Evolutionary conservation across 1,140 invertebrate species (phyloP).

Genomic region (Ladona fulva): DNA sequence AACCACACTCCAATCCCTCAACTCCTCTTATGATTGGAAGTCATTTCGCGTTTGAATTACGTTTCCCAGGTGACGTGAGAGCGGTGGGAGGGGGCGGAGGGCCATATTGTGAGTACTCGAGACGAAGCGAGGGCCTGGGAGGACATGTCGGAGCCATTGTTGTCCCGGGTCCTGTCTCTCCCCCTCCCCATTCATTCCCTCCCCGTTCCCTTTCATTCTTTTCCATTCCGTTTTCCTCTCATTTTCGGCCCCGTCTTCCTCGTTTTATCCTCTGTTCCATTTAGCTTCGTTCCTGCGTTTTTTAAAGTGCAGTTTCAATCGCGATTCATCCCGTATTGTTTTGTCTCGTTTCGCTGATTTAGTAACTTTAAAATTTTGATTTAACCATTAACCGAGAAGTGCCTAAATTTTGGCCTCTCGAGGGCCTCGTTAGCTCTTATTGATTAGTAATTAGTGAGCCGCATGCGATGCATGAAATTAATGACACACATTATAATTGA

Average conservation of each 20-base stretch:
- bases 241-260: background rate
- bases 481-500: too few relatives aligned
- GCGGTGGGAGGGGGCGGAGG: background rate
- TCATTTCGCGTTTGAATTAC: background rate
- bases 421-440: too few relatives aligned
- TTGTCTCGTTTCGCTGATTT: too few relatives aligned
- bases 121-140: background rate
- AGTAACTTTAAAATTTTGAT: too few relatives aligned
- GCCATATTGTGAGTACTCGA: background rate
- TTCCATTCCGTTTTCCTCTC: background rate
- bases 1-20: background rate
- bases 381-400: too few relatives aligned
- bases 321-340: too few relatives aligned
- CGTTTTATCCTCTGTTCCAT: background rate
- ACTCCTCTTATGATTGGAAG: background rate
- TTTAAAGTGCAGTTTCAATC: too few relatives aligned
- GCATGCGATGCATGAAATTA: too few relatives aligned
- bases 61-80: background rate
- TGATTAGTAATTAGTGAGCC: too few relatives aligned
- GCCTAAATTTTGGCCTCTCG: too few relatives aligned
- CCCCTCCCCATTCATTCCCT: background rate
- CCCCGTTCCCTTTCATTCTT: background rate
- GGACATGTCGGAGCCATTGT: background rate
- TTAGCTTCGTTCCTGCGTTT: too few relatives aligned
- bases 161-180: background rate